Conservation (phyloP, 2,113 vertebrate genomes). For the Larimichthys polyactis region DNA sequence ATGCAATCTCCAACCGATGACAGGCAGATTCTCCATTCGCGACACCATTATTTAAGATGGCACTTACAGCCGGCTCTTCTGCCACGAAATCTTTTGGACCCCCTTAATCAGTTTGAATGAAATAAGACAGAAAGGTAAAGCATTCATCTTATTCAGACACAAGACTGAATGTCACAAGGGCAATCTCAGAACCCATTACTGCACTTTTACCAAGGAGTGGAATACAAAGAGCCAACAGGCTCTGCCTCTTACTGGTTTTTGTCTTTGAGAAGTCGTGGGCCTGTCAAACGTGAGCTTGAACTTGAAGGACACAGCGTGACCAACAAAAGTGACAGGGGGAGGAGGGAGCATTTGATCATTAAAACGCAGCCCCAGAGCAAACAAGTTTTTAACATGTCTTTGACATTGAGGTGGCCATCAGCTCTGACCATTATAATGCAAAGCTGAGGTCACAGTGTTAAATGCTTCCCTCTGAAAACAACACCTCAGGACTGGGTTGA, state of each 20-base stretch:
- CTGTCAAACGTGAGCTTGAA: not conserved
- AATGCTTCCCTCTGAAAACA: not conserved
- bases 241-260: not conserved
- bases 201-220: not conserved
- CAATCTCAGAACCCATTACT: slow-evolving; percentile 1
- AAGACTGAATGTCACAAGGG: slow-evolving; percentile 10
- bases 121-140: slow-evolving; percentile 17
- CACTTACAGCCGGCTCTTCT: not conserved
- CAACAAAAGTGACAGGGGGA: not conserved
- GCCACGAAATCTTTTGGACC: slow-evolving; percentile 9
- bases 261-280: not conserved
- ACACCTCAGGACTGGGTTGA: not conserved
- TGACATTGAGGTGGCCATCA: not conserved
- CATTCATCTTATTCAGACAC: slow-evolving; percentile 11
- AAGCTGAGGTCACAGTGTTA: slow-evolving; percentile 1
- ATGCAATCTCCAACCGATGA: not conserved
- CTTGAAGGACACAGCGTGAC: not conserved
- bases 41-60: slow-evolving; percentile 15
- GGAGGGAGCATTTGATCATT: not conserved
- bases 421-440: not conserved
- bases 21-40: slow-evolving; percentile 1
- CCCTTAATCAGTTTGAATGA: slow-evolving; percentile 29
- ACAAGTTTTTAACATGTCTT: not conserved
- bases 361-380: not conserved
- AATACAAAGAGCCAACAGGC: not conserved